Base-by-base conservation (phyloP, 2,888 invertebrate species). In the Odontomyia ornata region DNA sequence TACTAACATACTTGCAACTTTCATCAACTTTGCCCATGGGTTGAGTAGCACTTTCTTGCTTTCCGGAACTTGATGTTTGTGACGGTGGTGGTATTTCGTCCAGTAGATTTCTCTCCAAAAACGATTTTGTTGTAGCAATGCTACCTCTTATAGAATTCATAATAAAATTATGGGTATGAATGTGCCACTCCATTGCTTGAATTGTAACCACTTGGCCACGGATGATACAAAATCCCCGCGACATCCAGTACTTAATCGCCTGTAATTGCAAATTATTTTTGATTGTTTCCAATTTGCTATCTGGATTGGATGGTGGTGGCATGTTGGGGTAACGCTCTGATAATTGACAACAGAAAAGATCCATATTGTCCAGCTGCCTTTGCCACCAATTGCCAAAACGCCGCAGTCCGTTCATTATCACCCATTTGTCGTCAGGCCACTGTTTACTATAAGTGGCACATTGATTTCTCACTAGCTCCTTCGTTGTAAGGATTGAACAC, bases 381-480 rank as follows among this genome's bases (percentile, higher is more conserved):
- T 43, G 60, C 76, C 75, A 76, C 77, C 75, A 76, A 4, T 15
- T 36, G 4, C 52, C 43, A 5, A 71, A 11, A 1, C 27, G 28
- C 21, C 60, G 23, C 15, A 75, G 1, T 1, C 36, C 43, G 15
- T 77, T 75, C 62, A 47, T 64, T 21, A 62, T 71, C 3, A 77
- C 13, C 77, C 77, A 77, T 56, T 77, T 76, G 11, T 77, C 77
- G 30, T 77, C 77, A 1, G 77, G 77, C 75, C 75, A 73, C 36
- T 73, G 27, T 7, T 71, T 47, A 27, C 71, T 71, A 46, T 47
- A 67, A 4, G 23, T 1, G 1, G 25, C 71, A 4, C 1, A 15
- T n/a, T n/a, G 36, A 9, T 9, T 36, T 36, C 36, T 36, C 3
- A 36, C 9, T 23, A 47, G 9, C 7, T 7, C 7, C 25, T 47